Conservation (phyloP, 2,797 vertebrate species). For the Scleropages formosus region DNA sequence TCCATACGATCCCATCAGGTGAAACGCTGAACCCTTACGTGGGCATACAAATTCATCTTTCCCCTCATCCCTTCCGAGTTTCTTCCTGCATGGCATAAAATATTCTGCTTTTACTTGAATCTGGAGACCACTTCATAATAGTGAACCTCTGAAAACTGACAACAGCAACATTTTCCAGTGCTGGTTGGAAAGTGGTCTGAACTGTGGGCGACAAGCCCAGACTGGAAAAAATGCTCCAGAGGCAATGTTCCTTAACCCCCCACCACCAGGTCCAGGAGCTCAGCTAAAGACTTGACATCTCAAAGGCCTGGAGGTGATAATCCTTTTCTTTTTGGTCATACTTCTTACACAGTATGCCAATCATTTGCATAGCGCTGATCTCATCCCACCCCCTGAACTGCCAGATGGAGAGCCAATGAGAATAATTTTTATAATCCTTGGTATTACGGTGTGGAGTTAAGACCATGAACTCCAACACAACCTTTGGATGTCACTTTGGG, state of each 20-base stretch:
- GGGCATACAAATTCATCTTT: too few relatives aligned
- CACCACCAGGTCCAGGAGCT: too few relatives aligned
- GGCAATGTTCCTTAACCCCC: too few relatives aligned
- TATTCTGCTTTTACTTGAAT: not conserved
- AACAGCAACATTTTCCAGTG: not conserved
- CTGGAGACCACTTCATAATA: not conserved
- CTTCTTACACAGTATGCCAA: not conserved
- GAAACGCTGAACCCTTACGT: too few relatives aligned
- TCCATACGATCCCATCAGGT: too few relatives aligned
- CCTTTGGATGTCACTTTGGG: not conserved
- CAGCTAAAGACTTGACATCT: too few relatives aligned
- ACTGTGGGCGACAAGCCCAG: not conserved
- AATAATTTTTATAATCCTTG: not conserved
- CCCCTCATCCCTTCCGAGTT: too few relatives aligned
- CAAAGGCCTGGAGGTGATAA: not conserved
- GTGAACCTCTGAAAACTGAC: not conserved
- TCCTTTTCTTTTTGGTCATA: not conserved
- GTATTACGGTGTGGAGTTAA: not conserved
- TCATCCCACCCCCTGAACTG: not conserved
- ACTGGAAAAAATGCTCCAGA: not conserved
- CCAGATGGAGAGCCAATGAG: not conserved
- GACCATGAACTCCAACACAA: not conserved
- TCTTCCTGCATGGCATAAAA: too few relatives aligned
- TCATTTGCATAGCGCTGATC: not conserved
- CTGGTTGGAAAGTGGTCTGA: not conserved